Evolutionary conservation across 1,140 invertebrate species (phyloP).

Genomic region (Zophobas atratus): DNA sequence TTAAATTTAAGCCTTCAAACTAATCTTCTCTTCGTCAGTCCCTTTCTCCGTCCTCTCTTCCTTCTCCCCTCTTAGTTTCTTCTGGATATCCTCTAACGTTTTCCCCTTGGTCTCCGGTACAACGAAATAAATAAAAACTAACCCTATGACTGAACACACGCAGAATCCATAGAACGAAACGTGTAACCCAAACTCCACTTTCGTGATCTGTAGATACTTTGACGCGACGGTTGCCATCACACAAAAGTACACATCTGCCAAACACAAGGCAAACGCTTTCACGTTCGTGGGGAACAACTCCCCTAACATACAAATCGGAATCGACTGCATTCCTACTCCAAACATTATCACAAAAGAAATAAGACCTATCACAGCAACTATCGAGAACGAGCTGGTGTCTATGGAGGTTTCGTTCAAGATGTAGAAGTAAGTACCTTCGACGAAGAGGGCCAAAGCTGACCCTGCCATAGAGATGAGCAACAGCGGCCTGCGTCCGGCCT

Average conservation of each 20-base stretch:
- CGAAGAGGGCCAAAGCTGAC: slow-evolving; percentile 70
- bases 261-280: slow-evolving; percentile 74
- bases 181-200: slow-evolving; percentile 75
- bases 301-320: slow-evolving; percentile 78
- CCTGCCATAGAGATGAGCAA: slow-evolving; percentile 60
- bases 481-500: slow-evolving; percentile 57
- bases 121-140: slow-evolving; percentile 76
- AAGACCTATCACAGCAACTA: slow-evolving; percentile 76
- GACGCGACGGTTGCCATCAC: slow-evolving; percentile 82
- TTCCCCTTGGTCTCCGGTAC: slow-evolving; percentile 90
- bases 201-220: slow-evolving; percentile 79
- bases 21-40: too few species aligned
- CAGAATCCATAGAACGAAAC: slow-evolving; percentile 84
- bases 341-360: slow-evolving; percentile 81
- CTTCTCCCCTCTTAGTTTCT: slow-evolving; percentile 52
- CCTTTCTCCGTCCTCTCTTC: background rate
- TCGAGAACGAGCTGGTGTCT: slow-evolving; percentile 51
- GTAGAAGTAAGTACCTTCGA: slow-evolving; percentile 76
- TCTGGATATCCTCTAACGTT: slow-evolving; percentile 73
- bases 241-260: slow-evolving; percentile 81
- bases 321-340: slow-evolving; percentile 79
- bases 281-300: too few species aligned
- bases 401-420: slow-evolving; percentile 67
- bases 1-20: too few species aligned
- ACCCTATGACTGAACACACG: slow-evolving; percentile 74